These are phyloP conservation scores for Notodromas monacha DNA, from an alignment of 2,888 invertebrate genomes.

Conservation along the genomic window DNA sequence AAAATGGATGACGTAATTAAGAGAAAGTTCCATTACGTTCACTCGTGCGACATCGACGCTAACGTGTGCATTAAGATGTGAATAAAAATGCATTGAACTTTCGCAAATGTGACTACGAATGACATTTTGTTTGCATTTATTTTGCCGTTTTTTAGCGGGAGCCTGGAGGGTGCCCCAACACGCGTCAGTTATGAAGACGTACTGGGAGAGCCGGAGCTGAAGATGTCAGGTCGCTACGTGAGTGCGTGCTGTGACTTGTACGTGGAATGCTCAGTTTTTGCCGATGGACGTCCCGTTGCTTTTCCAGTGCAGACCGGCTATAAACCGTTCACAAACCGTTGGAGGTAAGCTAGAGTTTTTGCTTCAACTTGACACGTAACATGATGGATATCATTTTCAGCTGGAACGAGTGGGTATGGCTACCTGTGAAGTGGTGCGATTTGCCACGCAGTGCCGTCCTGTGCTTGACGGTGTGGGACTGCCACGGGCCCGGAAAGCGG, in stretches of 20 bases:
- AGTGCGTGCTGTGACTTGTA: slow-evolving; percentile 46
- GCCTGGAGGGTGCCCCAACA: slow-evolving; percentile 56
- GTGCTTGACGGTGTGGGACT: slow-evolving; percentile 63
- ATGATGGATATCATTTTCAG: slow-evolving; percentile 24
- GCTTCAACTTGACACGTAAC: no score
- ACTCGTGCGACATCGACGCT: no score
- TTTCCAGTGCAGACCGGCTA: slow-evolving; percentile 62
- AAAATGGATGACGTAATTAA: no score
- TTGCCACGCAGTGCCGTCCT: slow-evolving; percentile 54
- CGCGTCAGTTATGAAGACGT: slow-evolving; percentile 61
- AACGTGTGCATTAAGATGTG: no score
- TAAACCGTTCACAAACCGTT: slow-evolving; percentile 61
- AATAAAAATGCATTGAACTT: slow-evolving; percentile 23
- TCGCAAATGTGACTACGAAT: no score
- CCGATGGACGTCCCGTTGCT: slow-evolving; percentile 44
- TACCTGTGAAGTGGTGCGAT: slow-evolving; percentile 67
- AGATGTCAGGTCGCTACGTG: slow-evolving; percentile 58
- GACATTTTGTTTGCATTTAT: no score
- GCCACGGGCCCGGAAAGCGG: slow-evolving; percentile 47
- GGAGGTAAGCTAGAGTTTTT: slow-evolving; percentile 33
- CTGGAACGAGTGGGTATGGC: slow-evolving; percentile 86
- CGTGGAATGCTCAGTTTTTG: slow-evolving; percentile 44
- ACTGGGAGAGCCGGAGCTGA: slow-evolving; percentile 51
- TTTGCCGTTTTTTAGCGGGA: slow-evolving; percentile 29
- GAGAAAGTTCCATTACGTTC: no score